Evolutionary conservation across 2,113 vertebrate species (phyloP).

Genomic region (Eubucco bourcierii): DNA sequence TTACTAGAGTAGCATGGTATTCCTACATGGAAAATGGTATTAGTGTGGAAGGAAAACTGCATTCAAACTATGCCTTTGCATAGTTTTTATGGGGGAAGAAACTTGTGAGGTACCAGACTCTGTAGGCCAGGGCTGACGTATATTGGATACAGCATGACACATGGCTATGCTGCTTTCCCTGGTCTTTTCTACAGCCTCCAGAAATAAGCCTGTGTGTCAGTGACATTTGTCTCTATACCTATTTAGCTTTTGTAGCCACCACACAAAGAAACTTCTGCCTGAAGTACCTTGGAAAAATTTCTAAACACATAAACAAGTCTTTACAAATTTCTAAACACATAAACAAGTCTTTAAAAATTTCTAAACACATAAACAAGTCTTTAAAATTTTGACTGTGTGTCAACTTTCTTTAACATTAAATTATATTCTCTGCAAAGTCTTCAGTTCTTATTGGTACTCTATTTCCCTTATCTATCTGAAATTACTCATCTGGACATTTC

Average conservation of each 20-base stretch:
- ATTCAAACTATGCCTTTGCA: background rate
- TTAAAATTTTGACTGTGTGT: background rate
- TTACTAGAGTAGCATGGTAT: background rate
- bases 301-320: accelerated
- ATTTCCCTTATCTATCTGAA: background rate
- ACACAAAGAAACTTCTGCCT: background rate
- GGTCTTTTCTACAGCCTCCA: background rate
- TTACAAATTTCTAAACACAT: accelerated
- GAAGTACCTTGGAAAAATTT: background rate
- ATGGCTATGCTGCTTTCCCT: background rate
- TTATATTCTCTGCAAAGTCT: background rate
- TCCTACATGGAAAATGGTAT: background rate
- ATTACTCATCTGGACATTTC: background rate
- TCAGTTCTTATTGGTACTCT: background rate
- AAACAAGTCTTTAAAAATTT: background rate
- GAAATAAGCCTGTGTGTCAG: background rate
- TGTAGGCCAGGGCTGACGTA: background rate
- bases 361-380: accelerated
- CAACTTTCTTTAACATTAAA: background rate
- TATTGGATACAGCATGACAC: background rate
- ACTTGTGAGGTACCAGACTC: background rate
- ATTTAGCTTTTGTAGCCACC: background rate
- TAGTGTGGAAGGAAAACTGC: background rate
- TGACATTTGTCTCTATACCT: background rate
- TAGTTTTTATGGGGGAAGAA: background rate